Conservation (phyloP, 1,140 invertebrate genomes). For the Heliconius eleuchia region DNA sequence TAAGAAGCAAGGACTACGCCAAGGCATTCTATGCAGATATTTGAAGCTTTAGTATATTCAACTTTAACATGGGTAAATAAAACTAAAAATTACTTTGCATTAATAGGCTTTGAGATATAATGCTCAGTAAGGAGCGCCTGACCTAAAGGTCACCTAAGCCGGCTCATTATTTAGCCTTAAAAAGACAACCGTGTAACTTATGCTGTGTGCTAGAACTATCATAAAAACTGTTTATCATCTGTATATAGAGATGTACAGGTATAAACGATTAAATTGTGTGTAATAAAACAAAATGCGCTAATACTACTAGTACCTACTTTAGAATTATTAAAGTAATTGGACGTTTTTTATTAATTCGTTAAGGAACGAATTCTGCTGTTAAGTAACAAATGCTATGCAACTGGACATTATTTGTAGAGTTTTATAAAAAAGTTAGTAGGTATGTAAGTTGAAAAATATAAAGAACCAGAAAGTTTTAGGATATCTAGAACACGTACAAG, state of each 20-base stretch:
- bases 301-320: no score
- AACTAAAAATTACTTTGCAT: constrained; percentile 11
- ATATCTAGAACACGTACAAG: constrained; percentile 31
- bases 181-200: constrained; percentile 29
- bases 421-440: neutral
- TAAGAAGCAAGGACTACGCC: constrained; percentile 2
- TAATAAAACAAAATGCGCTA: no score
- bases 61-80: constrained; percentile 18
- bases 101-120: constrained; percentile 12
- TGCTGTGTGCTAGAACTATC: neutral
- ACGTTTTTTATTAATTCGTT: no score
- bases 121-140: constrained; percentile 27
- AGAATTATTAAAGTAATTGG: no score
- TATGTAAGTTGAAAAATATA: neutral
- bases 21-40: neutral
- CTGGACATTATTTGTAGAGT: neutral
- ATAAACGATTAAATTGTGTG: neutral
- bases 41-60: constrained; percentile 7
- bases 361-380: no score
- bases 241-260: neutral
- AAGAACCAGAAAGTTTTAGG: constrained; percentile 21
- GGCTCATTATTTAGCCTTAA: constrained; percentile 31
- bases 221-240: neutral
- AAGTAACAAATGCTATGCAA: neutral
- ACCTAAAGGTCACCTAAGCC: constrained; percentile 34